phyloP scores from a whole-genome alignment of 2,797 vertebrate genomes.

The Molossus alvarezi region DNA sequence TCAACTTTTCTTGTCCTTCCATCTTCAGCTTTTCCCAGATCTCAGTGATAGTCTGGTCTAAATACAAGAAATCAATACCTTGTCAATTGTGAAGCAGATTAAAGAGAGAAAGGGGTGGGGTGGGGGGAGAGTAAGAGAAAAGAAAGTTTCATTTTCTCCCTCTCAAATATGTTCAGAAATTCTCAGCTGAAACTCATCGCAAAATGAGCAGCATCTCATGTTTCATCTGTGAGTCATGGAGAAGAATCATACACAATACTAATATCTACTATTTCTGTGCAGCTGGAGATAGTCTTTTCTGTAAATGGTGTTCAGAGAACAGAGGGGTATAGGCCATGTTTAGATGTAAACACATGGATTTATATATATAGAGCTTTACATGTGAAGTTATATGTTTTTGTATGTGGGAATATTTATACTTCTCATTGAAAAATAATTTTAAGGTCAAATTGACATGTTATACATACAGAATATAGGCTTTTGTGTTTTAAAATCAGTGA shows the following conservation, averaged over 20 bases:
- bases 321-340: neutral
- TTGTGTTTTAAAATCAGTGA: neutral
- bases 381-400: neutral
- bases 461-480: neutral
- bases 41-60: neutral
- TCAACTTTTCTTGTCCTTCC: neutral
- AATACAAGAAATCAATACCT: neutral
- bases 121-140: neutral
- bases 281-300: neutral
- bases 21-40: neutral
- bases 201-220: neutral
- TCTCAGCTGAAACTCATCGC: neutral
- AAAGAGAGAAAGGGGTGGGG: neutral
- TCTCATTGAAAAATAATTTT: slow-evolving; percentile 28
- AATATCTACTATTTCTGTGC: neutral
- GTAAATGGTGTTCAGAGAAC: neutral
- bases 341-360: neutral
- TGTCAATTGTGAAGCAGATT: neutral
- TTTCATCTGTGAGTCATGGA: neutral
- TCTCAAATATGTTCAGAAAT: neutral
- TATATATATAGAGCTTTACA: neutral
- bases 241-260: neutral
- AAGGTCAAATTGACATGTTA: neutral
- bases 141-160: neutral
- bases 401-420: neutral